phyloP scores from a whole-genome alignment of 2,888 invertebrate species.

The Xanthorhoe spadicearia region DNA sequence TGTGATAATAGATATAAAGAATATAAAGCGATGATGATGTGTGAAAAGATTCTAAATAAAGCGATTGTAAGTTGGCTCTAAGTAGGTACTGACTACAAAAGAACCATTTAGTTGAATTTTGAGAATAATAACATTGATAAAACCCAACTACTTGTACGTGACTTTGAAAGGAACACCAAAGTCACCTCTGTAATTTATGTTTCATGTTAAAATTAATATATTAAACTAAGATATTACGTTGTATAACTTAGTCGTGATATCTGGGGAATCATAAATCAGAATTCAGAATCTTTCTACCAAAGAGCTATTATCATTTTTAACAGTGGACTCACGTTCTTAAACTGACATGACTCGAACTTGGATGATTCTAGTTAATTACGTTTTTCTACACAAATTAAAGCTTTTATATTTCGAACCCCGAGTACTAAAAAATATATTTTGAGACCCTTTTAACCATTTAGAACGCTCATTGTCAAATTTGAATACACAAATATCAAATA shows the following conservation, averaged over 20 bases:
- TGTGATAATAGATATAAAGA: no score
- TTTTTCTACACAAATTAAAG: no score
- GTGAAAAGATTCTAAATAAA: no score
- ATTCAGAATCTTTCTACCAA: not conserved
- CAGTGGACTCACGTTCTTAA: not conserved
- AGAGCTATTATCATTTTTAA: not conserved
- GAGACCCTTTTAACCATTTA: no score
- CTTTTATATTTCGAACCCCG: no score
- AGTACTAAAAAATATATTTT: no score
- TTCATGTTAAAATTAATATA: not conserved
- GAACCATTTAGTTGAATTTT: not conserved
- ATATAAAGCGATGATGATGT: no score
- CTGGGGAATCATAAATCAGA: not conserved
- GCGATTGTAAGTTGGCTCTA: no score
- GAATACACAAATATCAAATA: no score
- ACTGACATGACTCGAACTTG: not conserved
- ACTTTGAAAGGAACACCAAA: not conserved
- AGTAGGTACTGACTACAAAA: no score
- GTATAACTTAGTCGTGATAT: not conserved
- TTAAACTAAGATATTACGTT: not conserved
- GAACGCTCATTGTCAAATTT: no score
- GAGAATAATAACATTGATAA: not conserved
- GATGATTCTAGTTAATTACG: no score
- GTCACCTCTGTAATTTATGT: not conserved
- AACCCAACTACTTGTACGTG: not conserved